Evolutionary conservation across 2,888 invertebrate genomes (phyloP).

Genomic region (Pristionchus mayeri): DNA sequence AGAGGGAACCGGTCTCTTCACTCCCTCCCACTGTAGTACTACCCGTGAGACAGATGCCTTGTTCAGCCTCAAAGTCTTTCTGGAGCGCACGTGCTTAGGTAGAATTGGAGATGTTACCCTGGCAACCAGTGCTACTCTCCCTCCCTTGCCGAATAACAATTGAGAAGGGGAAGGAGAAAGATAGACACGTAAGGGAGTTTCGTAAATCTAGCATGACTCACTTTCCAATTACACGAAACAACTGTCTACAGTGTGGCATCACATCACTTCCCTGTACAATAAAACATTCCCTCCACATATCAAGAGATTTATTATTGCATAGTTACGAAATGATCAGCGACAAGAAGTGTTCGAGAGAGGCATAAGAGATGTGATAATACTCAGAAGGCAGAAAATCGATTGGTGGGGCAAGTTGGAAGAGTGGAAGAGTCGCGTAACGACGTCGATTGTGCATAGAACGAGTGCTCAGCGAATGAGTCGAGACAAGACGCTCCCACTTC

Average conservation of each 20-base stretch:
- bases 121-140: neutral
- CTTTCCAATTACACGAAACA: neutral
- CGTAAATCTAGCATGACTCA: constrained; percentile 17
- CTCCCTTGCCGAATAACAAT: neutral
- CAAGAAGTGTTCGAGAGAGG: constrained; percentile 25
- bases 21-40: neutral
- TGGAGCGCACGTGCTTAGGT: neutral
- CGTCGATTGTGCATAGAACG: neutral
- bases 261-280: constrained; percentile 8
- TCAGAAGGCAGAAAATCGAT: constrained; percentile 47
- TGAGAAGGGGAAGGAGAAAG: neutral
- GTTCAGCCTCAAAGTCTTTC: constrained; percentile 1
- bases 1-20: constrained; percentile 24
- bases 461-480: constrained; percentile 34
- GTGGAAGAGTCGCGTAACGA: constrained; percentile 40
- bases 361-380: constrained; percentile 40
- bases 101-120: neutral
- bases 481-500: constrained; percentile 42
- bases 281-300: neutral
- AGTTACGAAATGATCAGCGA: constrained; percentile 11
- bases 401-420: constrained; percentile 20
- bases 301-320: constrained; percentile 40
- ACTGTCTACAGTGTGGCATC: neutral
- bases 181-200: constrained; percentile 27
- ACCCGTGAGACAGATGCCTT: neutral